Evolutionary conservation across 2,888 invertebrate genomes (phyloP).

Genomic region (Tinea pellionella): DNA sequence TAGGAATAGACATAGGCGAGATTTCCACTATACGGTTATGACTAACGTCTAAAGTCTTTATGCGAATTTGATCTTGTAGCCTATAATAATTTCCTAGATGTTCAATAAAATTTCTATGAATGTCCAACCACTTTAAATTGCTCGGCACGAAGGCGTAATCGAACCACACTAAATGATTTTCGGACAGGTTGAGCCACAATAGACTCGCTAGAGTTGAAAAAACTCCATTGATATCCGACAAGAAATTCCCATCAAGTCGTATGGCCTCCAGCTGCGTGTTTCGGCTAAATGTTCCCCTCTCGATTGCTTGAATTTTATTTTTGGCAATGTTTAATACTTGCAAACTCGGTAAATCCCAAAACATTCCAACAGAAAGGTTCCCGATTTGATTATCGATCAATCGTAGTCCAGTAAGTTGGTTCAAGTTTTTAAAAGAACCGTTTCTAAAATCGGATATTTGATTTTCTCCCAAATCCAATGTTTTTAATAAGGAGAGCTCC

Average conservation of each 20-base stretch:
- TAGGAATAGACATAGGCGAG: constrained; percentile 86
- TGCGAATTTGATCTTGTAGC: constrained; percentile 82
- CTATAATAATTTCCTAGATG: constrained; percentile 90
- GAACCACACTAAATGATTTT: constrained; percentile 93
- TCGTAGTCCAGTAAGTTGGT: constrained; percentile 87
- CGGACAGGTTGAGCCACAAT: constrained; percentile 88
- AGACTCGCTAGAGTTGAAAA: constrained; percentile 87
- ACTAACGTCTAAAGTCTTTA: constrained; percentile 89
- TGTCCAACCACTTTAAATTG: constrained; percentile 90
- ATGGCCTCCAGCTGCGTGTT: constrained; percentile 88
- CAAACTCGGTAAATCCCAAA: constrained; percentile 85
- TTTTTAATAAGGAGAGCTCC: constrained; percentile 85
- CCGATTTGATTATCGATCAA: constrained; percentile 92
- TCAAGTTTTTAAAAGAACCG: constrained; percentile 86
- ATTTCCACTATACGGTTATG: constrained; percentile 89
- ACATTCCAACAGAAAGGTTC: constrained; percentile 86
- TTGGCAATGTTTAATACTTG: constrained; percentile 90
- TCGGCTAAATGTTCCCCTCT: constrained; percentile 84
- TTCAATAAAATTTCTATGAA: constrained; percentile 91
- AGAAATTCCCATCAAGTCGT: constrained; percentile 87
- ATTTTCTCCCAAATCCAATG: constrained; percentile 92
- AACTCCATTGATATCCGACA: constrained; percentile 90
- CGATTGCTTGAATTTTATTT: constrained; percentile 88
- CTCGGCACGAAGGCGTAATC: constrained; percentile 93
- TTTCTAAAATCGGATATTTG: constrained; percentile 85